Evolutionary conservation across 2,797 vertebrate species (phyloP).

Genomic region (Hirundo rustica): DNA sequence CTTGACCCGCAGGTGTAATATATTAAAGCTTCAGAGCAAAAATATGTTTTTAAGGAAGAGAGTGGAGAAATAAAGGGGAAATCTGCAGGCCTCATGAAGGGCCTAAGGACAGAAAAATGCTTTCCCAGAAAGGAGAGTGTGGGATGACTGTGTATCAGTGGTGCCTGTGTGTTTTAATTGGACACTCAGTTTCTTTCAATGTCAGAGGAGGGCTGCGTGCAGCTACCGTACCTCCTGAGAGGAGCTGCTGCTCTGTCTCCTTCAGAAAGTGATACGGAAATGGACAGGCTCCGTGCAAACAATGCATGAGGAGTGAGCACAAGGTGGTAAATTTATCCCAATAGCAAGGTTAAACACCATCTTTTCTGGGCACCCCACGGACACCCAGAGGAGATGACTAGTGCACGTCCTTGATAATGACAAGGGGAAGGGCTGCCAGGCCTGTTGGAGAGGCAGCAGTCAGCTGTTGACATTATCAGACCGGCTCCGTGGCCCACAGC

Average conservation of each 20-base stretch:
- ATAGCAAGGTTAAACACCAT: background rate
- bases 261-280: background rate
- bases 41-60: background rate
- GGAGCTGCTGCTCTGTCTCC: background rate
- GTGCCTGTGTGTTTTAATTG: background rate
- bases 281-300: background rate
- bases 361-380: background rate
- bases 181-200: background rate
- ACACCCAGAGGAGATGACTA: background rate
- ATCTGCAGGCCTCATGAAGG: background rate
- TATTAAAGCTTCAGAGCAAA: background rate
- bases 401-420: background rate
- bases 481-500: background rate
- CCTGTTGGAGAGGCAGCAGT: background rate
- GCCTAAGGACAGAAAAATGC: background rate
- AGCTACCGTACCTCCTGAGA: background rate
- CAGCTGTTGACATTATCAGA: background rate
- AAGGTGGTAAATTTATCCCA: background rate
- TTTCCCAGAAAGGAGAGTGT: background rate
- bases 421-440: background rate
- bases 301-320: background rate
- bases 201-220: background rate
- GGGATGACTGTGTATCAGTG: background rate
- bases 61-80: background rate
- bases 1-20: background rate